These are phyloP conservation scores for Hydrozoanthus gracilis DNA, from an alignment of 92 coral and sea anemone species.

Conservation along the genomic window DNA sequence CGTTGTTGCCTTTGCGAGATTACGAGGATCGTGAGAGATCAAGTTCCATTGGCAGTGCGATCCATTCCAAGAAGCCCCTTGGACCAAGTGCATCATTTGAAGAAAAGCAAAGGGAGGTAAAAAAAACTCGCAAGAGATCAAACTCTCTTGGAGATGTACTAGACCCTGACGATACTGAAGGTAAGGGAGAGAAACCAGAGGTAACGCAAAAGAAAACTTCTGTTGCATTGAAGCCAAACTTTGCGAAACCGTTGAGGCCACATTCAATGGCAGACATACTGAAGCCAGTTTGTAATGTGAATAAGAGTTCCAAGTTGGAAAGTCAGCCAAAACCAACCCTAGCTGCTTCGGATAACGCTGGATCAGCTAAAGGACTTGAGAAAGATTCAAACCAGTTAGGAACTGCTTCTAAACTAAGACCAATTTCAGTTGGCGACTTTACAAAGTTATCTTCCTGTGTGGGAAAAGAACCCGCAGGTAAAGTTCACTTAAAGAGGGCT, in stretches of 20 bases:
- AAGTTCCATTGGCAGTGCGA: background rate
- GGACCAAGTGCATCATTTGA: constrained; percentile 21
- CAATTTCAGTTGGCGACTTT: constrained; percentile 33
- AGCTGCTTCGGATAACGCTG: background rate
- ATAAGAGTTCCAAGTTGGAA: background rate
- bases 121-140: constrained; percentile 24
- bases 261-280: constrained; percentile 26
- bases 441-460: constrained; percentile 14
- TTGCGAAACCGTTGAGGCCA: constrained; percentile 24
- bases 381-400: background rate
- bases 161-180: constrained; percentile 15
- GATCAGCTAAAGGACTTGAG: background rate
- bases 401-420: background rate
- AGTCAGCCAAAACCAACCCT: background rate
- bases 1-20: background rate
- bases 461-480: background rate
- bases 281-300: background rate
- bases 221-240: constrained; percentile 36
- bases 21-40: background rate
- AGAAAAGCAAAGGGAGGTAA: background rate
- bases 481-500: constrained; percentile 8
- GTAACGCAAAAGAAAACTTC: background rate
- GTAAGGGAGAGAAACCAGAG: background rate
- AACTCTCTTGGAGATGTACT: constrained; percentile 17
- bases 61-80: constrained; percentile 19